phyloP scores from a whole-genome alignment of 2,797 vertebrate species.

The Scomberomorus guttatus region DNA sequence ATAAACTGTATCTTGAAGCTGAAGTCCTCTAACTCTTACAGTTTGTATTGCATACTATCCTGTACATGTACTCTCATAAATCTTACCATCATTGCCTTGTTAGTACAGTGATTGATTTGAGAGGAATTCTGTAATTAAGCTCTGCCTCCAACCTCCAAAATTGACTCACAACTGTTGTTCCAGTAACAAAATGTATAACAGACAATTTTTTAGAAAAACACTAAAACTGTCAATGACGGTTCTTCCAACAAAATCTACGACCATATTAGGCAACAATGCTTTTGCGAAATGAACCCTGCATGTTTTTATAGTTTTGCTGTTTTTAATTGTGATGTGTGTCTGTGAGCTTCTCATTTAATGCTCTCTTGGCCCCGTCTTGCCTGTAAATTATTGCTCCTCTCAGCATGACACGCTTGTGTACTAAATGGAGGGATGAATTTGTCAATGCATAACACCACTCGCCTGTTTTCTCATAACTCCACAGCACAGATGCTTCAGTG shows the following conservation, averaged over 20 bases:
- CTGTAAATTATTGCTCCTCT: conserved; percentile 53
- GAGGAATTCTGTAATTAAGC: neutral
- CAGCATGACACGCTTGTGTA: conserved; percentile 17
- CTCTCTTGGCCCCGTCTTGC: conserved; percentile 44
- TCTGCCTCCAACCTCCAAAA: no score
- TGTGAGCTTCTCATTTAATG: conserved; percentile 45
- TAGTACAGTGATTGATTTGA: conserved; percentile 21
- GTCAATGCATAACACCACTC: conserved; percentile 47
- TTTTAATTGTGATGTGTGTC: conserved; percentile 58
- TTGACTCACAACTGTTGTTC: conserved; percentile 26
- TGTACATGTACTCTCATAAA: neutral
- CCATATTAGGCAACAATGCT: conserved; percentile 46
- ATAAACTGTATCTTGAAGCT: no score
- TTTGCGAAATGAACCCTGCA: conserved; percentile 48
- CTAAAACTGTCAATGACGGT: conserved; percentile 57
- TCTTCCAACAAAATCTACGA: conserved; percentile 47
- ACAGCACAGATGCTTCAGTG: conserved; percentile 51
- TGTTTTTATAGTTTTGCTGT: conserved; percentile 54
- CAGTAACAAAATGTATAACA: conserved; percentile 29
- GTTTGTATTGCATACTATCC: neutral
- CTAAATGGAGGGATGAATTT: conserved; percentile 22
- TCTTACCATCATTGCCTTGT: neutral
- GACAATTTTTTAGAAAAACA: conserved; percentile 42
- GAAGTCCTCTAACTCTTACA: no score
- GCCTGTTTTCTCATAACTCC: conserved; percentile 67